These are phyloP conservation scores for Menidia beryllina DNA, from an alignment of 2,113 vertebrate genomes.

Conservation along the genomic window DNA sequence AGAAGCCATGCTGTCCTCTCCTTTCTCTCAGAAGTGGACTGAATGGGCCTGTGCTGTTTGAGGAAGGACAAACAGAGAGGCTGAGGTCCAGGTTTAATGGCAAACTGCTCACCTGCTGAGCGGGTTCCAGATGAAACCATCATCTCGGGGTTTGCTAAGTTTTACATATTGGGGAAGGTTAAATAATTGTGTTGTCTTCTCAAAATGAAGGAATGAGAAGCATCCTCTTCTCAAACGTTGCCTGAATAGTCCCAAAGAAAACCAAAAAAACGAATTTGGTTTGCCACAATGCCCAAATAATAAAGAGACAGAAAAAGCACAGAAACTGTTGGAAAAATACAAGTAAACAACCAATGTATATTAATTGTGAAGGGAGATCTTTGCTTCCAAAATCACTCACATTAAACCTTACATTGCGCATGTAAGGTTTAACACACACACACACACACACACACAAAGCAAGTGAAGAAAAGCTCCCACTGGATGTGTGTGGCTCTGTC, in stretches of 20 bases:
- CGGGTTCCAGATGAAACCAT: neutral
- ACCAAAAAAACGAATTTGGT: conserved; percentile 7
- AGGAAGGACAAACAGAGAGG: conserved; percentile 41
- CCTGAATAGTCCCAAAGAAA: too few species aligned
- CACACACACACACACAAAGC: too few species aligned
- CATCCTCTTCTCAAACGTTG: too few species aligned
- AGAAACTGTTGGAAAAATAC: conserved; percentile 13
- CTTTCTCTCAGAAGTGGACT: conserved; percentile 47
- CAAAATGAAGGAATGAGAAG: too few species aligned
- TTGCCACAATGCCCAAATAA: conserved; percentile 49
- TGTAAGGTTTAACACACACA: too few species aligned
- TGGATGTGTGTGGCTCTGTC: neutral
- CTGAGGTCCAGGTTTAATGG: conserved; percentile 19
- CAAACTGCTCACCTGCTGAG: conserved; percentile 16
- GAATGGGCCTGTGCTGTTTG: conserved; percentile 46
- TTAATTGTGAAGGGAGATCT: conserved; percentile 40
- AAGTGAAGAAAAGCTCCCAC: neutral
- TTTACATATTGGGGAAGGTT: too few species aligned
- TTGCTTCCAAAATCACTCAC: conserved; percentile 4
- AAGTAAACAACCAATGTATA: conserved; percentile 39
- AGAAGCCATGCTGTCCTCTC: conserved; percentile 31
- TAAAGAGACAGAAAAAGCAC: conserved; percentile 16
- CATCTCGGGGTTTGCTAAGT: neutral
- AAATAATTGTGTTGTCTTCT: too few species aligned
- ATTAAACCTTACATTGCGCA: conserved; percentile 31